Percentiles rank a stretch among this genome's conserved stretches.
These are phyloP conservation scores for Cydia pomonella DNA, from an alignment of 1,140 invertebrate genomes.

Conservation along the genomic window DNA sequence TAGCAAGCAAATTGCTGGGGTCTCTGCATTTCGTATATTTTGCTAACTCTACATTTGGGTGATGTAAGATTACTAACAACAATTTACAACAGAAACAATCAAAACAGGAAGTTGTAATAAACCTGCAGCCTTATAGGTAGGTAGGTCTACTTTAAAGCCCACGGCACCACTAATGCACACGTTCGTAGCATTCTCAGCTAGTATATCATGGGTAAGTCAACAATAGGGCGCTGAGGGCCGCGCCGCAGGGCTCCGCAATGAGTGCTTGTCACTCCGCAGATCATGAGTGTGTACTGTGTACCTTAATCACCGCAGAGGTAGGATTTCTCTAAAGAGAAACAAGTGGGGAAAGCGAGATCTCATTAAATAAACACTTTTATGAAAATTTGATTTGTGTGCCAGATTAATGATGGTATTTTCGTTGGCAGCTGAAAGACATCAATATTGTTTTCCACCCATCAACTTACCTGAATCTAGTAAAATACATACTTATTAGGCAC, in stretches of 20 bases:
- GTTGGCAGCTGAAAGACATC: too few relatives aligned
- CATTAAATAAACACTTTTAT: too few relatives aligned
- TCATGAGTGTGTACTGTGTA: constrained; percentile 49
- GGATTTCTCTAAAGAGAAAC: not conserved
- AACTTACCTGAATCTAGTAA: too few relatives aligned
- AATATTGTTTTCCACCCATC: too few relatives aligned
- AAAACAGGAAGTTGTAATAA: not conserved
- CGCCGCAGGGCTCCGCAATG: constrained; percentile 49
- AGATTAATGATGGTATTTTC: too few relatives aligned
- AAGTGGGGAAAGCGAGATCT: too few relatives aligned
- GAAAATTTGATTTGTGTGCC: too few relatives aligned
- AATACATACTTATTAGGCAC: too few relatives aligned
- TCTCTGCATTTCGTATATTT: too few relatives aligned
- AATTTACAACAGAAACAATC: not conserved
- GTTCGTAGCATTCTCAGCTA: constrained; percentile 9
- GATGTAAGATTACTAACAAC: too few relatives aligned
- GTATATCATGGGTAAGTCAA: constrained; percentile 40
- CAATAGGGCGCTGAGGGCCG: constrained; percentile 46
- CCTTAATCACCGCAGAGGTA: not conserved
- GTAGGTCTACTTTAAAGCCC: not conserved
- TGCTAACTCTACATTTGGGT: too few relatives aligned
- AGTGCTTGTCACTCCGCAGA: constrained; percentile 57
- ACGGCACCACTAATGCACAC: constrained; percentile 8
- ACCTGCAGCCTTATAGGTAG: not conserved
- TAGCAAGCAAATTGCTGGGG: too few relatives aligned